Evolutionary conservation across 2,888 invertebrate species (phyloP), one percentile per base, ranked within the genome.

Genomic region (Lepidocyrtinus sp.): DNA sequence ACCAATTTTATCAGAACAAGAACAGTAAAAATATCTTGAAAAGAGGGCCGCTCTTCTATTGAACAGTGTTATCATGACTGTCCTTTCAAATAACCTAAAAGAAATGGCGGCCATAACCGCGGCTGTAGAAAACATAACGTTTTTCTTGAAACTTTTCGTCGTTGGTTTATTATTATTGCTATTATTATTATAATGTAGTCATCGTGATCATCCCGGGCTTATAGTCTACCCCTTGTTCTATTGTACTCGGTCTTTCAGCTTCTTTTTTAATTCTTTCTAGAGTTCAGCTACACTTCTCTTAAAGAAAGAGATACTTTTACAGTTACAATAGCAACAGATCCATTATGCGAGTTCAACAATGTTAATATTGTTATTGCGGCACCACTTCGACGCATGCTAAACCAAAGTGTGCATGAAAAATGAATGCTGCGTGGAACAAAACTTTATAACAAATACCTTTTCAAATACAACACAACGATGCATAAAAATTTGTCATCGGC

Each of bases 171-270:
- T 59, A n/a, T 59, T 59, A n/a, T n/a, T n/a, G n/a, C n/a, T n/a
- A 59, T 59, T 59, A 59, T 59, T 59, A 59, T 59, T 59, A 59
- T 59, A 59, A 59, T 59, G 59, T 59, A 59, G 59, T 21, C 59
- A 59, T 59, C 59, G 59, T 59, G 59, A 59, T 59, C 59, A 59
- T 59, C 59, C 59, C n/a, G 9, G 22, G 59, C 59, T 59, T 21
- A 59, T 59, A n/a, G 19, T 22, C 19, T 59, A 17, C 55, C 36
- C 12, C 12, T 36, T 36, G 36, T 36, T 12, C 36, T 22, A 59
- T 59, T 59, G 21, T 2, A 59, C 15, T 59, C 2, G 59, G 22
- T 9, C 59, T 59, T 59, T 50, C 50, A 50, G 15, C 21, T n/a
- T n/a, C 21, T 22, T 21, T 59, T 59, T 59, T 59, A 59, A 59